These are phyloP conservation scores for Pelosia muscerda DNA, from an alignment of 2,888 invertebrate species.

Conservation along the genomic window DNA sequence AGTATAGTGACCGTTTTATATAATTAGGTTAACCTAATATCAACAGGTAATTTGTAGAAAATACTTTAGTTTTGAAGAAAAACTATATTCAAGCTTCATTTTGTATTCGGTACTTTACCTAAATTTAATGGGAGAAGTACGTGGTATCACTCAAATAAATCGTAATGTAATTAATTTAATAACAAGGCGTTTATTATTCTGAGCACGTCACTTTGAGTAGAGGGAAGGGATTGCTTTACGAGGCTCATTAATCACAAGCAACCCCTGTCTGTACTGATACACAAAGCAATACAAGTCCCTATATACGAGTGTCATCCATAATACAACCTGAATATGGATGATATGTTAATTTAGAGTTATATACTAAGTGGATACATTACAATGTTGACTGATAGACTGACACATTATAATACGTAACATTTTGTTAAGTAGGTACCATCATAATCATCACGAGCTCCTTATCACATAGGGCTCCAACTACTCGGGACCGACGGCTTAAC, in stretches of 20 bases:
- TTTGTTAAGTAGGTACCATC: too few species aligned
- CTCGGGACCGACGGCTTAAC: too few species aligned
- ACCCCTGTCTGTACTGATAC: conserved; percentile 12
- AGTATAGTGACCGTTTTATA: too few species aligned
- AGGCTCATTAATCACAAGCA: conserved; percentile 13
- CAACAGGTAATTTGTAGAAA: too few species aligned
- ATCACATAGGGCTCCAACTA: too few species aligned
- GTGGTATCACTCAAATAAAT: conserved; percentile 9
- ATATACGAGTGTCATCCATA: neutral
- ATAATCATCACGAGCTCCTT: too few species aligned
- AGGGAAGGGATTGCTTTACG: conserved; percentile 5
- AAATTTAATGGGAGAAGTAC: neutral
- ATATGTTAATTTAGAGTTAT: neutral
- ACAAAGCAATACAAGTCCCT: neutral
- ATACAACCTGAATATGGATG: neutral
- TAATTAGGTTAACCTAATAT: too few species aligned
- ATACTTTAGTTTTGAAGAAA: too few species aligned
- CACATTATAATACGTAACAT: too few species aligned
- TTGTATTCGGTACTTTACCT: too few species aligned
- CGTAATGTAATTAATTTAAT: conserved; percentile 9
- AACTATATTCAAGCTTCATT: too few species aligned
- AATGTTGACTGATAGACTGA: neutral
- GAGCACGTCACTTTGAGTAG: conserved; percentile 9
- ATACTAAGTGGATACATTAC: neutral
- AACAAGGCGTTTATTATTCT: conserved; percentile 12